A percentile compares a stretch with the other conserved stretches of the same genome.
These are phyloP conservation scores for Elysia chlorotica DNA, from an alignment of 1,140 invertebrate genomes.

Conservation along the genomic window DNA sequence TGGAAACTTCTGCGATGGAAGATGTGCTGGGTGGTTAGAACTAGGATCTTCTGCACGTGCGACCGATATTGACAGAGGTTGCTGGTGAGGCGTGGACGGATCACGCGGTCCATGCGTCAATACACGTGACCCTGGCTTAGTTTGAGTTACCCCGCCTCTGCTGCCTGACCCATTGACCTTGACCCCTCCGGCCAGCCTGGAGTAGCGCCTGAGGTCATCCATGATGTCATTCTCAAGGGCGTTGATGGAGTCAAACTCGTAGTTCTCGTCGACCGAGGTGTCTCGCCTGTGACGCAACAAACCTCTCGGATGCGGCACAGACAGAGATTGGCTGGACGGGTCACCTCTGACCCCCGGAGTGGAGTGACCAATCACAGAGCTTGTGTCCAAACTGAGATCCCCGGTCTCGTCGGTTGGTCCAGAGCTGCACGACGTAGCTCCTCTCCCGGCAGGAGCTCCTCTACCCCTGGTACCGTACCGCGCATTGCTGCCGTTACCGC, in stretches of 20 bases:
- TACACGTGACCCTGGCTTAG: too few relatives aligned
- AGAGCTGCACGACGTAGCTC: conserved; percentile 44
- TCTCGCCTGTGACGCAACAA: conserved; percentile 68
- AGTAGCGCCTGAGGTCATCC: conserved; percentile 48
- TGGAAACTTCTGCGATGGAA: too few relatives aligned
- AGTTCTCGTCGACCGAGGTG: conserved; percentile 91
- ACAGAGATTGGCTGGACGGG: too few relatives aligned
- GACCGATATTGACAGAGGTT: not conserved
- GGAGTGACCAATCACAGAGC: not conserved
- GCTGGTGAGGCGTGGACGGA: too few relatives aligned
- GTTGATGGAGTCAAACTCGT: conserved; percentile 81
- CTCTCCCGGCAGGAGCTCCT: conserved; percentile 22
- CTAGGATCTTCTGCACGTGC: too few relatives aligned
- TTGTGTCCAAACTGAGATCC: conserved; percentile 44
- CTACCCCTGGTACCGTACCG: conserved; percentile 10
- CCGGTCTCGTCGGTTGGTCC: conserved; percentile 43
- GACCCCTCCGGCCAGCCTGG: conserved; percentile 59
- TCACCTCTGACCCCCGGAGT: not conserved
- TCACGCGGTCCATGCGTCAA: too few relatives aligned
- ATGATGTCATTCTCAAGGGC: conserved; percentile 55
- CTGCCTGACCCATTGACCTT: conserved; percentile 64
- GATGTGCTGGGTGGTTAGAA: too few relatives aligned
- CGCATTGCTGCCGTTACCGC: too few relatives aligned
- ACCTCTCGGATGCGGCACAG: too few relatives aligned
- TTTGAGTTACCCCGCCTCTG: too few relatives aligned